phyloP scores from a whole-genome alignment of 2,888 invertebrate genomes.

The Phaedon cochleariae region DNA sequence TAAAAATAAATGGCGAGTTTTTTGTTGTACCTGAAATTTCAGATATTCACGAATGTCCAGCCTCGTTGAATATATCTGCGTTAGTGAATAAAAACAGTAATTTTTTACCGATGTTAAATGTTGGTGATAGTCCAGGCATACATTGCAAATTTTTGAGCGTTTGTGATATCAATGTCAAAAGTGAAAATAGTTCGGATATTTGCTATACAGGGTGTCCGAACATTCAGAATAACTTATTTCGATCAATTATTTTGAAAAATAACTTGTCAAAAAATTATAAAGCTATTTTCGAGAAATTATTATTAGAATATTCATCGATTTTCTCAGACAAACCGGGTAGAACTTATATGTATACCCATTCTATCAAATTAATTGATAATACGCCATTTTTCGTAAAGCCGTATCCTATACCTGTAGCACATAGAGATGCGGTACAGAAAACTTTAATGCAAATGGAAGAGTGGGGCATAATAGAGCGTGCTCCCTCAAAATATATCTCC shows the following conservation, averaged over 20 bases:
- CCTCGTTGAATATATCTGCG: neutral
- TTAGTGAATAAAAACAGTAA: slow-evolving; percentile 4
- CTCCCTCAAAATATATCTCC: slow-evolving; percentile 11
- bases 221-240: too few species aligned
- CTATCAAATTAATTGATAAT: slow-evolving; percentile 11
- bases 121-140: too few species aligned
- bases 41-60: neutral
- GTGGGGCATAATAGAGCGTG: slow-evolving; percentile 21
- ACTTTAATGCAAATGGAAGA: slow-evolving; percentile 9
- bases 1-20: slow-evolving; percentile 3
- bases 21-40: neutral
- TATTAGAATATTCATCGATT: slow-evolving; percentile 1
- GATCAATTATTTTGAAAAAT: too few species aligned
- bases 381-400: slow-evolving; percentile 20
- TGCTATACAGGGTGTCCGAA: too few species aligned
- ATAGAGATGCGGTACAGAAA: slow-evolving; percentile 19
- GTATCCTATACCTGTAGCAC: slow-evolving; percentile 20
- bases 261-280: neutral
- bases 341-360: slow-evolving; percentile 16
- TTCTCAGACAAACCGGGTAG: slow-evolving; percentile 20
- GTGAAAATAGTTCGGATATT: too few species aligned
- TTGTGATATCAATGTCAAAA: too few species aligned
- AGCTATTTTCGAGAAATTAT: neutral
- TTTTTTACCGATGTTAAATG: neutral
- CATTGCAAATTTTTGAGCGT: too few species aligned